Evolutionary conservation across 2,888 invertebrate species (phyloP).

Genomic region (Xanthorhoe spadicearia): DNA sequence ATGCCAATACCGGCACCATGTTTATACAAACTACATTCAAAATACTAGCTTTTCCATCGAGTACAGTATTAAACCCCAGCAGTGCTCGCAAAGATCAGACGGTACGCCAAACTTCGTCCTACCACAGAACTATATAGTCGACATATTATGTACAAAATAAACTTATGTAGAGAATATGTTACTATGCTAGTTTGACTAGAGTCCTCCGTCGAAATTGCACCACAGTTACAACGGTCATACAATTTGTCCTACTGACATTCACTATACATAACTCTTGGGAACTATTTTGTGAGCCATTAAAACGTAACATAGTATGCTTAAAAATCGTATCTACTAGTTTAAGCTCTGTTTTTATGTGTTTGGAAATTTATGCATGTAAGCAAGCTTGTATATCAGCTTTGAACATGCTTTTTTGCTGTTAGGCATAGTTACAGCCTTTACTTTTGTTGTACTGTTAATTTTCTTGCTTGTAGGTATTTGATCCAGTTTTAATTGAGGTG

Average conservation of each 20-base stretch:
- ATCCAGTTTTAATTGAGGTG: no score
- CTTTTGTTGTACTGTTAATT: background rate
- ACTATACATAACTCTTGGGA: constrained; percentile 65
- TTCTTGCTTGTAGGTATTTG: background rate
- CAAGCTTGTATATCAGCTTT: constrained; percentile 22
- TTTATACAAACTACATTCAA: no score
- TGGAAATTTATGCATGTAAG: constrained; percentile 20
- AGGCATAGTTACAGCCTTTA: background rate
- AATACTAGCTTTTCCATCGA: no score
- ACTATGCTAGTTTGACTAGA: constrained; percentile 36
- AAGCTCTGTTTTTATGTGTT: constrained; percentile 24
- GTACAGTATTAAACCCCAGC: background rate
- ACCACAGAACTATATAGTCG: constrained; percentile 2
- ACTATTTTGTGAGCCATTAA: constrained; percentile 68
- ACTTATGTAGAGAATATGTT: constrained; percentile 3
- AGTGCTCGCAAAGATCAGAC: background rate
- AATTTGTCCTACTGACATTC: constrained; percentile 71
- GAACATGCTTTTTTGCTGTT: constrained; percentile 5
- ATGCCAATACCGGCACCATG: no score
- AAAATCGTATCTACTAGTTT: constrained; percentile 33
- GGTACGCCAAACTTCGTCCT: background rate
- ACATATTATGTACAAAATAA: constrained; percentile 3
- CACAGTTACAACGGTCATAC: constrained; percentile 64
- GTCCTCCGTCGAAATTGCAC: constrained; percentile 57
- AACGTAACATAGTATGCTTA: constrained; percentile 51